A percentile compares a stretch with the other conserved stretches of the same genome.
These are phyloP conservation scores for Glyphotaelius pellucidus DNA, from an alignment of 2,888 invertebrate species.

Conservation along the genomic window DNA sequence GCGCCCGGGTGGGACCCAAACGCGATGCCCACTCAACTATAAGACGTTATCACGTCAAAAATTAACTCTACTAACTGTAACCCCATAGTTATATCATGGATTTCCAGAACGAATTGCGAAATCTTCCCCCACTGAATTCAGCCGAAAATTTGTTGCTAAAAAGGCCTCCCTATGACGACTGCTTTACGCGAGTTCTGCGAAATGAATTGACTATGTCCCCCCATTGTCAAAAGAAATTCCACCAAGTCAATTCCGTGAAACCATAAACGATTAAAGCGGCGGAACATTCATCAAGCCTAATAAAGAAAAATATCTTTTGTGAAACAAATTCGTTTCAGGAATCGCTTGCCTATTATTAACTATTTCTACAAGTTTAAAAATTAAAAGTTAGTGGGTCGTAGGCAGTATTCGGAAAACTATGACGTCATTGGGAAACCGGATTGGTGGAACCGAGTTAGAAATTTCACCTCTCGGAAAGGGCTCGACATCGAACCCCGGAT, in stretches of 20 bases:
- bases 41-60: too few species aligned
- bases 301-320: background rate
- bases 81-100: background rate
- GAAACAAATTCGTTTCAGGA: background rate
- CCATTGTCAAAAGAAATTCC: background rate
- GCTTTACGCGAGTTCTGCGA: background rate
- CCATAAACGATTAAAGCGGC: background rate
- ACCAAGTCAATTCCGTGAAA: background rate
- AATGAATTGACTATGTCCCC: background rate
- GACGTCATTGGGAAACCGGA: background rate
- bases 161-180: background rate
- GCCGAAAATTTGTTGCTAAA: background rate
- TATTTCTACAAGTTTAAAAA: background rate
- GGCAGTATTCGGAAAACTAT: background rate
- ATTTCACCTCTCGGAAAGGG: background rate
- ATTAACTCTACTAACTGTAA: background rate
- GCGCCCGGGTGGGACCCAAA: too few species aligned
- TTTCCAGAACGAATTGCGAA: background rate
- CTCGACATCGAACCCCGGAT: background rate
- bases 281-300: background rate
- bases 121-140: background rate
- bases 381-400: background rate
- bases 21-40: too few species aligned
- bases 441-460: background rate
- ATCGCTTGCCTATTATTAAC: background rate